A percentile compares a stretch with the other conserved stretches of the same genome.
These are phyloP conservation scores for Sipha maydis DNA, from an alignment of 2,888 invertebrate species.

Conservation along the genomic window DNA sequence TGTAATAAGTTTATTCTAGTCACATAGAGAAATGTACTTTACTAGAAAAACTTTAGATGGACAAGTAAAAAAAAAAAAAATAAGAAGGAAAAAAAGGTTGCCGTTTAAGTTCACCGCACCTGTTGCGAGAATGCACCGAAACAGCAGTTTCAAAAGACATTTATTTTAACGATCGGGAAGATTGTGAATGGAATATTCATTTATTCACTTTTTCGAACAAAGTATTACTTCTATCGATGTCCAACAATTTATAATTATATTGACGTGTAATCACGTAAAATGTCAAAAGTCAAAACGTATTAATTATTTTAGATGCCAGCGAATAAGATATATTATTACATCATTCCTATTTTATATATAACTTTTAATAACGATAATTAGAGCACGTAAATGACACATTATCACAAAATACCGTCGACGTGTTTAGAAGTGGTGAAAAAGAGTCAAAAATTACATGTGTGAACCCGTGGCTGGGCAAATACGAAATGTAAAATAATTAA, in stretches of 20 bases:
- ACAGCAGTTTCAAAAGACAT: constrained; percentile 15
- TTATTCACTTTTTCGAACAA: neutral
- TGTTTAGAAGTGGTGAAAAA: neutral
- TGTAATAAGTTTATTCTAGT: constrained; percentile 20
- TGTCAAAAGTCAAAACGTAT: too few relatives aligned
- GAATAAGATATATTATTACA: too few relatives aligned
- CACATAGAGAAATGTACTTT: constrained; percentile 8
- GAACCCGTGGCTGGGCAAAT: neutral
- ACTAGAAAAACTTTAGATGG: neutral
- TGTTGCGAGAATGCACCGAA: constrained; percentile 21
- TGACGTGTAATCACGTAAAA: too few relatives aligned
- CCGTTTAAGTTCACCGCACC: constrained; percentile 16
- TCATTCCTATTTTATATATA: too few relatives aligned
- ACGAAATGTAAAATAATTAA: neutral
- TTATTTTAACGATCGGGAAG: constrained; percentile 32
- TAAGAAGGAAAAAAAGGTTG: neutral
- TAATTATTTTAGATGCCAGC: too few relatives aligned
- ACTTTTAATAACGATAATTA: too few relatives aligned
- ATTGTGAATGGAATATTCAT: neutral
- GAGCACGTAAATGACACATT: too few relatives aligned
- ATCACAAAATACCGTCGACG: neutral
- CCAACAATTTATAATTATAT: too few relatives aligned
- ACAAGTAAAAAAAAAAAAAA: constrained; percentile 9
- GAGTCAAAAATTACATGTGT: neutral
- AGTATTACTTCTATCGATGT: too few relatives aligned